A percentile compares a stretch with the other conserved stretches of the same genome.
These are phyloP conservation scores for Hylaea fasciaria DNA, from an alignment of 2,888 invertebrate genomes.

Conservation along the genomic window DNA sequence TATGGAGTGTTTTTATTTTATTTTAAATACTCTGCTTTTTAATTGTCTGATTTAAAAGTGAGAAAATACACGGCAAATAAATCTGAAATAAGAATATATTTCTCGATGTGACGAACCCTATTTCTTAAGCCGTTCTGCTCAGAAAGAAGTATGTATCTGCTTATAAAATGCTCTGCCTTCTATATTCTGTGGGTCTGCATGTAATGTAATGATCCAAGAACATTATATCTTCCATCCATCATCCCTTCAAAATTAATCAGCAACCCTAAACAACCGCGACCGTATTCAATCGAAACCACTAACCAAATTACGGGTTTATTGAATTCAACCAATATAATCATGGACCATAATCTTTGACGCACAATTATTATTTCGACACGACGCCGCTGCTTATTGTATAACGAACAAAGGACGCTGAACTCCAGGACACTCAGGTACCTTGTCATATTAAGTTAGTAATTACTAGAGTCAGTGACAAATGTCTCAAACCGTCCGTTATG, in stretches of 20 bases:
- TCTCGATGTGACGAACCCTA: not conserved
- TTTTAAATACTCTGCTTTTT: too few relatives aligned
- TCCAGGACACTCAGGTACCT: not conserved
- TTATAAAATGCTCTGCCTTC: too few relatives aligned
- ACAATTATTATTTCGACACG: slow-evolving; percentile 81
- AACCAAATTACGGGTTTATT: slow-evolving; percentile 69
- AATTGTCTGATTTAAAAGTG: too few relatives aligned
- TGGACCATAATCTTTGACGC: too few relatives aligned
- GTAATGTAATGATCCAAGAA: slow-evolving; percentile 25
- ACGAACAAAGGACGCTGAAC: not conserved
- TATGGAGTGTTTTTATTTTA: too few relatives aligned
- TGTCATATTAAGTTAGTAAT: too few relatives aligned
- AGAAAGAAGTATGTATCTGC: not conserved
- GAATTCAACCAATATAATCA: slow-evolving; percentile 74
- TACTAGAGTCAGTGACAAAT: too few relatives aligned
- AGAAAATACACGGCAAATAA: too few relatives aligned
- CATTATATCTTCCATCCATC: slow-evolving; percentile 18
- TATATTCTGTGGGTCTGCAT: too few relatives aligned
- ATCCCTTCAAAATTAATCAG: slow-evolving; percentile 53
- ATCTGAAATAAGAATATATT: too few relatives aligned
- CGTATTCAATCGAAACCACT: slow-evolving; percentile 58
- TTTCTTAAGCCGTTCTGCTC: not conserved
- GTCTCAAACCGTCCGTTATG: too few relatives aligned
- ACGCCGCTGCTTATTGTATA: slow-evolving; percentile 53
- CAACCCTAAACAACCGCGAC: slow-evolving; percentile 60